Percentiles rank a stretch among this genome's conserved stretches.
Evolutionary conservation across 2,113 vertebrate species (phyloP).

Genomic region (Oxyruncus cristatus): DNA sequence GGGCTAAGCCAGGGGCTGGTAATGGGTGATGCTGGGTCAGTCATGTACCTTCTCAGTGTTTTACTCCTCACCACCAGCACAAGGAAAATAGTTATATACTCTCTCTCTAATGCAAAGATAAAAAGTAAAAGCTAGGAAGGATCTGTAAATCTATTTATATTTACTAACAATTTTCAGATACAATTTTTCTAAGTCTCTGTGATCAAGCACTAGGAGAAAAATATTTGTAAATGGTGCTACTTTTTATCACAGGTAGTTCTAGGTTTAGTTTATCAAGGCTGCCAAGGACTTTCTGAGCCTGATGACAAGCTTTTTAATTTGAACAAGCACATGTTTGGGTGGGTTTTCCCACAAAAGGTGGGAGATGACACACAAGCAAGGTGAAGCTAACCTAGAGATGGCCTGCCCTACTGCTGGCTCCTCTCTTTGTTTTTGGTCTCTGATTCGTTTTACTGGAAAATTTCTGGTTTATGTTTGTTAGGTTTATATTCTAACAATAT

Average conservation of each 20-base stretch:
- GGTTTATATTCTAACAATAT: not conserved
- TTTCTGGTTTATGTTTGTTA: not conserved
- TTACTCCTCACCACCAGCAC: not conserved
- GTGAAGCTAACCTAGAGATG: not conserved
- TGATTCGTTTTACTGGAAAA: not conserved
- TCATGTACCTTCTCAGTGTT: not conserved
- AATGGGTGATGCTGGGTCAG: not conserved
- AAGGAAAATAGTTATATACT: not conserved
- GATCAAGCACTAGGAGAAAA: not conserved
- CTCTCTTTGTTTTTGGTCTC: not conserved
- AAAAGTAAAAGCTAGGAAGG: not conserved
- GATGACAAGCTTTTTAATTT: not conserved
- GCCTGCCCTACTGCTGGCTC: not conserved
- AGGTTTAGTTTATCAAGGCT: not conserved
- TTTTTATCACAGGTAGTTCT: not conserved
- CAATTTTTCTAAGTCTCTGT: not conserved
- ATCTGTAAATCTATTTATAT: not conserved
- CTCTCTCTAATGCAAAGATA: not conserved
- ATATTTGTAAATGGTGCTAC: not conserved
- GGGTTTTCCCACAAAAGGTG: not conserved
- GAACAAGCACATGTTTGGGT: not conserved
- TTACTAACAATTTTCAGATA: not conserved
- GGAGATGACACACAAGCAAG: not conserved
- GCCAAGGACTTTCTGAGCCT: not conserved
- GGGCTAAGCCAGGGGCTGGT: not conserved